Evolutionary conservation across 2,888 invertebrate species (phyloP).

Genomic region (Lycia hirtaria): DNA sequence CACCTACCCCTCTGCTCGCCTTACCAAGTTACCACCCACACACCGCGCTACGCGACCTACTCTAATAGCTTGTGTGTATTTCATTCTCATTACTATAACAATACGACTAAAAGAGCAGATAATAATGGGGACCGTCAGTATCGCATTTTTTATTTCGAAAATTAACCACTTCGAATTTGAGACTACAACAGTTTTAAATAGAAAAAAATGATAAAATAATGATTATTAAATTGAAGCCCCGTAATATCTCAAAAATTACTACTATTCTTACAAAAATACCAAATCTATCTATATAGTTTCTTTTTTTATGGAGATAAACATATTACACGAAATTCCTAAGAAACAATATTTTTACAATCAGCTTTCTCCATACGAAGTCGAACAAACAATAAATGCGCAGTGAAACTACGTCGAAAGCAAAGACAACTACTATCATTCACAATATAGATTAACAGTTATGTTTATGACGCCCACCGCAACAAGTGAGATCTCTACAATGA

Average conservation of each 20-base stretch:
- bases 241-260: too few species aligned
- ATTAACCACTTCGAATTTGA: too few species aligned
- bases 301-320: too few species aligned
- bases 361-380: slow-evolving; percentile 43
- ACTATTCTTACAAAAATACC: too few species aligned
- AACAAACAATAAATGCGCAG: slow-evolving; percentile 41
- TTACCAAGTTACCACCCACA: slow-evolving; percentile 28
- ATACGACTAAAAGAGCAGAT: slow-evolving; percentile 31
- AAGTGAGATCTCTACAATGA: slow-evolving; percentile 37
- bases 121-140: too few species aligned
- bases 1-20: slow-evolving; percentile 64
- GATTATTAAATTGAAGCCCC: too few species aligned
- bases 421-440: slow-evolving; percentile 47
- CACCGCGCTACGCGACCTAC: slow-evolving; percentile 19
- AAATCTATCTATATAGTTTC: too few species aligned
- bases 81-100: slow-evolving; percentile 41
- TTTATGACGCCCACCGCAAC: slow-evolving; percentile 43
- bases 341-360: neutral
- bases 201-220: too few species aligned
- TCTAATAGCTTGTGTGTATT: slow-evolving; percentile 27
- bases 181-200: too few species aligned
- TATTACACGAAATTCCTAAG: too few species aligned
- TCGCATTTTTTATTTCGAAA: too few species aligned
- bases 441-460: slow-evolving; percentile 48
- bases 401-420: slow-evolving; percentile 36